Conservation (phyloP, 2,888 invertebrate species). For the Xestia ashworthii region DNA sequence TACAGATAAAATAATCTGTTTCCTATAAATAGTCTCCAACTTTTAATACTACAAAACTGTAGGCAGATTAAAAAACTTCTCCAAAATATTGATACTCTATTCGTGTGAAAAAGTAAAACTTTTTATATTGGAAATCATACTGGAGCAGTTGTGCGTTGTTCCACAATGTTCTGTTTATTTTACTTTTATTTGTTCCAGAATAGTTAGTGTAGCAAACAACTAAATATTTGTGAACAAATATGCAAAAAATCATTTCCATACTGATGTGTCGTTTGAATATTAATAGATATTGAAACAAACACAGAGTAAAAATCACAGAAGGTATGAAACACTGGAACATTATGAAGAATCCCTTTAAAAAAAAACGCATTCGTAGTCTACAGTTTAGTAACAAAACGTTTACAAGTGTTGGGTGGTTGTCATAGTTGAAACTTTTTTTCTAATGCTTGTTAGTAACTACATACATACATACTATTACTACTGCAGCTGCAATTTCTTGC, state of each 20-base stretch:
- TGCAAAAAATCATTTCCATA: conserved; percentile 46
- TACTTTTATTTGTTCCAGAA: conserved; percentile 35
- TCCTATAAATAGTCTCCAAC: conserved; percentile 9
- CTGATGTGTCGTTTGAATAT: conserved; percentile 56
- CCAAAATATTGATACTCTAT: conserved; percentile 20
- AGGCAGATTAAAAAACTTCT: conserved; percentile 39
- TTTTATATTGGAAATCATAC: conserved; percentile 33
- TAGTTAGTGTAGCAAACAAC: conserved; percentile 27
- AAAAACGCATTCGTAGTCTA: neutral
- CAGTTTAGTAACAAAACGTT: neutral
- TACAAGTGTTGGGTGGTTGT: neutral
- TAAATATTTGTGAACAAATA: conserved; percentile 53
- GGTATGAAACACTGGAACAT: neutral
- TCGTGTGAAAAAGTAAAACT: conserved; percentile 22
- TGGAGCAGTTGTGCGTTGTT: conserved; percentile 26
- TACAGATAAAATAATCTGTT: neutral
- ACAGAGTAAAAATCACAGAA: conserved; percentile 5
- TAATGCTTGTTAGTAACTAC: neutral
- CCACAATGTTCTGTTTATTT: conserved; percentile 29
- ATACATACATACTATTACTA: neutral
- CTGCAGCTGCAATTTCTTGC: neutral
- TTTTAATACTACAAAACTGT: conserved; percentile 9
- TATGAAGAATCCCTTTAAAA: neutral
- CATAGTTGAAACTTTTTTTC: neutral
- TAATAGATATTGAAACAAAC: conserved; percentile 41